A percentile compares a stretch with the other conserved stretches of the same genome.
phyloP scores from a whole-genome alignment of 2,888 invertebrate species.

The Eupithecia tripunctaria region DNA sequence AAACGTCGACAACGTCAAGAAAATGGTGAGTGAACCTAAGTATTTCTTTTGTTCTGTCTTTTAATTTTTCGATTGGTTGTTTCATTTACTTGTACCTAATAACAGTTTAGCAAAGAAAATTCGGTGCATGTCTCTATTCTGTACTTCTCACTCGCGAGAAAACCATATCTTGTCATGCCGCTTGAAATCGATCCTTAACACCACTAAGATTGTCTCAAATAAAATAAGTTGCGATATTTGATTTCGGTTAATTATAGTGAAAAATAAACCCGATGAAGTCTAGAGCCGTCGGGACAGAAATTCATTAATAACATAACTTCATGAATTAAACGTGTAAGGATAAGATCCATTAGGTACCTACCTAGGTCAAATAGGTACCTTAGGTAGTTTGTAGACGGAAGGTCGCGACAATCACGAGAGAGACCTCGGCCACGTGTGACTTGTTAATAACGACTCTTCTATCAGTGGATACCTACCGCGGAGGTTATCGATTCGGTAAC shows the following conservation, averaged over 20 bases:
- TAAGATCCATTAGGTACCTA: neutral
- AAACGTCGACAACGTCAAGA: constrained; percentile 93
- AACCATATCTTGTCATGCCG: no score
- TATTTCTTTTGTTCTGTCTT: no score
- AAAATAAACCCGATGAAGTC: neutral
- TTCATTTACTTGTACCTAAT: no score
- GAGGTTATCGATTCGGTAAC: neutral
- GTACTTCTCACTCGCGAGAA: no score
- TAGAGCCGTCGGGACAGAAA: neutral
- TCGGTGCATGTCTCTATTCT: no score
- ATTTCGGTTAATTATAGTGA: no score
- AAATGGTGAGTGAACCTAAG: constrained; percentile 89
- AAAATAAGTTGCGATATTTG: no score
- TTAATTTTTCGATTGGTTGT: no score
- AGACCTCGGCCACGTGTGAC: constrained; percentile 1
- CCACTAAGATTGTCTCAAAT: no score
- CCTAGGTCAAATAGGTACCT: neutral
- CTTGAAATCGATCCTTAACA: no score
- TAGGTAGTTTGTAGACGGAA: neutral
- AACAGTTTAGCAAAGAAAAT: no score
- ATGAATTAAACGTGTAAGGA: neutral
- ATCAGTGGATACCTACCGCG: neutral
- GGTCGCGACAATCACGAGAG: neutral
- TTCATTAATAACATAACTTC: constrained; percentile 3
- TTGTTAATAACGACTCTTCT: neutral